Conservation (phyloP, 2,888 invertebrate species). For the Boloria euphrosyne region DNA sequence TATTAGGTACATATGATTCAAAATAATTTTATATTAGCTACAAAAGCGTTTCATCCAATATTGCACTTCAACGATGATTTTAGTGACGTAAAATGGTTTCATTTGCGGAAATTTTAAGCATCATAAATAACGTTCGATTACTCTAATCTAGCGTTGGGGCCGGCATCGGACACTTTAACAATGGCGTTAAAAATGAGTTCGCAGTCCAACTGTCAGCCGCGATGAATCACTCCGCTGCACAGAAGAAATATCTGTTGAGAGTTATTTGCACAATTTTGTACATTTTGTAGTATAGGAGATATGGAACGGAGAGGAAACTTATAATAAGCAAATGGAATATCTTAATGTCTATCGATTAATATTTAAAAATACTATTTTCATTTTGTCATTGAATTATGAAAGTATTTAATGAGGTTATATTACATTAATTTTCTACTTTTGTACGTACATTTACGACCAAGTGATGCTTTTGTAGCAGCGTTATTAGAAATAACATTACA, state of each 20-base stretch:
- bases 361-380: too few species aligned
- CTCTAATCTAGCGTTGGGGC: slow-evolving; percentile 56
- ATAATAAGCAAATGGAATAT: too few species aligned
- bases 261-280: slow-evolving; percentile 33
- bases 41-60: too few species aligned
- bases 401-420: too few species aligned
- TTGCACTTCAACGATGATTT: background rate
- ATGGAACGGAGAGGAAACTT: background rate
- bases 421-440: too few species aligned
- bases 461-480: slow-evolving; percentile 32
- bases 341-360: too few species aligned
- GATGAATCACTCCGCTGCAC: slow-evolving; percentile 65
- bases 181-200: slow-evolving; percentile 76
- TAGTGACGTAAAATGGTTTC: slow-evolving; percentile 27
- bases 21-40: too few species aligned
- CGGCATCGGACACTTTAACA: slow-evolving; percentile 64
- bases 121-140: slow-evolving; percentile 69
- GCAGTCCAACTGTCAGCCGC: slow-evolving; percentile 61
- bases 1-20: too few species aligned
- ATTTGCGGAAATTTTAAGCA: slow-evolving; percentile 44
- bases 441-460: background rate
- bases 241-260: slow-evolving; percentile 37
- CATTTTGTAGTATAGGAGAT: slow-evolving; percentile 1
- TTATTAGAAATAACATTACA: slow-evolving; percentile 71
- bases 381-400: too few species aligned